Percentiles rank a stretch among this genome's conserved stretches.
Evolutionary conservation across 1,140 invertebrate species (phyloP).

Genomic region (Gryllus bimaculatus): DNA sequence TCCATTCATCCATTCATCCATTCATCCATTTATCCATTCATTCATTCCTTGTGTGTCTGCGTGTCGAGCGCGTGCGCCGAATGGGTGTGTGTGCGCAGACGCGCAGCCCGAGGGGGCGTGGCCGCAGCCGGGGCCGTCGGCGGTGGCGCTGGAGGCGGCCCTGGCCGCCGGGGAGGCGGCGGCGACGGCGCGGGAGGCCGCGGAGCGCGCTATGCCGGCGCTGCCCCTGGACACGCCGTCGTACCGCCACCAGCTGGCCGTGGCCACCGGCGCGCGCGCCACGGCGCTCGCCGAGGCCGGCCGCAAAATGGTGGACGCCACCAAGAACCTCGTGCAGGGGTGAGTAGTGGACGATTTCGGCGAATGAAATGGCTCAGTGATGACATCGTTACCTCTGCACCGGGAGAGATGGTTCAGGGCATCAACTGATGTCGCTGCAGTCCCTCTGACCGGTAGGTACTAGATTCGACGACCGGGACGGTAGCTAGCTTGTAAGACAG

Average conservation of each 20-base stretch:
- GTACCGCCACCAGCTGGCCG: constrained; percentile 50
- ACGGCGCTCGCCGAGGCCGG: constrained; percentile 49
- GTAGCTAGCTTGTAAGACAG: too few relatives aligned
- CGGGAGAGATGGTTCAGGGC: too few relatives aligned
- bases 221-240: constrained; percentile 2
- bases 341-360: background rate
- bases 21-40: too few relatives aligned
- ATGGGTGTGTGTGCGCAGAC: background rate
- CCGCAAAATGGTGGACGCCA: constrained; percentile 54
- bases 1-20: too few relatives aligned
- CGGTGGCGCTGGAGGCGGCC: constrained; percentile 34
- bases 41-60: too few relatives aligned
- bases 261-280: constrained; percentile 47
- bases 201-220: background rate
- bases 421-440: too few relatives aligned
- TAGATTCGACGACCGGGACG: too few relatives aligned
- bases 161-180: constrained; percentile 44
- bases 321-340: constrained; percentile 39
- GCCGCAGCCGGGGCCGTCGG: constrained; percentile 29
- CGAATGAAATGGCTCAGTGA: background rate
- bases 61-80: too few relatives aligned
- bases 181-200: background rate
- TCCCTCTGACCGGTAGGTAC: too few relatives aligned
- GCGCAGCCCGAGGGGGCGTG: constrained; percentile 13
- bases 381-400: too few relatives aligned